phyloP scores from a whole-genome alignment of 2,888 invertebrate genomes.

The Nomada hirtipes region DNA sequence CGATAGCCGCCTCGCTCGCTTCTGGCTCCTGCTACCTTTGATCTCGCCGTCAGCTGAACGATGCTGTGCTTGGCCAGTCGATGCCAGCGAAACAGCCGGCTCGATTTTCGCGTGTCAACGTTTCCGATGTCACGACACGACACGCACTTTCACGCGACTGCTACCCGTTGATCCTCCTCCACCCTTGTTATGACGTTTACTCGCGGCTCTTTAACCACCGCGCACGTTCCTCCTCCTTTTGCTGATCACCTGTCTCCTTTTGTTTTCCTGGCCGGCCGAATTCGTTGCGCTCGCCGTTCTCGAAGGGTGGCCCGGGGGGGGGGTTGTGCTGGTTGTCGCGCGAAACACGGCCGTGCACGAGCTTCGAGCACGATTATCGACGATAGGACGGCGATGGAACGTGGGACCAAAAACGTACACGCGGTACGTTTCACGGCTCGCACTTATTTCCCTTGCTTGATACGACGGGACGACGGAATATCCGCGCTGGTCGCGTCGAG shows the following conservation, averaged over 20 bases:
- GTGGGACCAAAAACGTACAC: slow-evolving; percentile 4
- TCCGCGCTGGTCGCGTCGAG: slow-evolving; percentile 57
- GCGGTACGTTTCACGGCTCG: slow-evolving; percentile 50
- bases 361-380: slow-evolving; percentile 39
- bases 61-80: slow-evolving; percentile 39
- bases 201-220: slow-evolving; percentile 13
- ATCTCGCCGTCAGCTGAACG: slow-evolving; percentile 18
- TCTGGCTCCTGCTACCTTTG: slow-evolving; percentile 28
- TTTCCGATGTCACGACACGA: slow-evolving; percentile 46
- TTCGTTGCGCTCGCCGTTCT: slow-evolving; percentile 34
- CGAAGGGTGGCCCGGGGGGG: slow-evolving; percentile 39
- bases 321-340: slow-evolving; percentile 34
- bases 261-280: slow-evolving; percentile 21
- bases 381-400: slow-evolving; percentile 40
- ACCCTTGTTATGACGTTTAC: background rate
- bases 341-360: slow-evolving; percentile 29
- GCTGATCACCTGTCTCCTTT: slow-evolving; percentile 33
- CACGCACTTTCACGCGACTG: slow-evolving; percentile 54
- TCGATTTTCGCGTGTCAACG: slow-evolving; percentile 32
- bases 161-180: slow-evolving; percentile 17
- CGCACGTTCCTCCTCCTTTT: background rate
- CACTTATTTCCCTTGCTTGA: slow-evolving; percentile 6
- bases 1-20: slow-evolving; percentile 37
- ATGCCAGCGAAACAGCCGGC: slow-evolving; percentile 15
- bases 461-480: slow-evolving; percentile 15